A percentile compares a stretch with the other conserved stretches of the same genome.
phyloP scores from a whole-genome alignment of 2,113 vertebrate species.

The Myxocyprinus asiaticus region DNA sequence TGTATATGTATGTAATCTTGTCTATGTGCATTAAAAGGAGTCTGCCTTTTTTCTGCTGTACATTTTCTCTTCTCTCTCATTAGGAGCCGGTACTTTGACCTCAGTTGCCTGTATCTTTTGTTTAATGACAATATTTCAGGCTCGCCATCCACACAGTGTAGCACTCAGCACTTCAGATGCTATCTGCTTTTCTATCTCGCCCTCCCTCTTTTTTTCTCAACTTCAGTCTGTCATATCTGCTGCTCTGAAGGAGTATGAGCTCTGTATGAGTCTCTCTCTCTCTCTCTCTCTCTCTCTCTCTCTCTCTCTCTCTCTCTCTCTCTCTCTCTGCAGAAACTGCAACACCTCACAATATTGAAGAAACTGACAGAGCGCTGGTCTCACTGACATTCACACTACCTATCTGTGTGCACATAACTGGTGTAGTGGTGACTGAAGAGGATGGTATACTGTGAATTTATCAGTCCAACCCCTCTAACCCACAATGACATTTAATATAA shows the following conservation, averaged over 20 bases:
- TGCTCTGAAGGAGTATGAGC: not conserved
- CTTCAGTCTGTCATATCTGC: constrained; percentile 14
- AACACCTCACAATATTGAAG: not conserved
- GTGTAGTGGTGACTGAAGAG: no score
- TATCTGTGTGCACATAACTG: no score
- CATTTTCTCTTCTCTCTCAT: not conserved
- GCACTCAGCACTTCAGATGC: constrained; percentile 32
- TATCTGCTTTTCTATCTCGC: constrained; percentile 21
- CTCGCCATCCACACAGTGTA: constrained; percentile 12
- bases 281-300: not conserved
- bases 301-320: not conserved
- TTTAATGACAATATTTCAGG: constrained; percentile 26
- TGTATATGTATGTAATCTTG: no score
- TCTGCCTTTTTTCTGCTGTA: not conserved
- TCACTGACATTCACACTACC: no score
- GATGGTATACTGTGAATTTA: no score
- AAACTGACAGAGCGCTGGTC: not conserved
- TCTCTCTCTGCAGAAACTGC: constrained; percentile 24
- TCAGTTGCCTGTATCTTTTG: constrained; percentile 11
- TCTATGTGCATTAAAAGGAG: no score
- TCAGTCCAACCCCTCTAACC: no score
- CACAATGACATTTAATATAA: no score
- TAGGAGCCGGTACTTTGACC: constrained; percentile 5
- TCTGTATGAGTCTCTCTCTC: no score
- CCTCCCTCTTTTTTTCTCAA: constrained; percentile 19